Base-by-base conservation (phyloP, 2,888 invertebrate genomes). In the Drosophila cyrtoloma region DNA sequence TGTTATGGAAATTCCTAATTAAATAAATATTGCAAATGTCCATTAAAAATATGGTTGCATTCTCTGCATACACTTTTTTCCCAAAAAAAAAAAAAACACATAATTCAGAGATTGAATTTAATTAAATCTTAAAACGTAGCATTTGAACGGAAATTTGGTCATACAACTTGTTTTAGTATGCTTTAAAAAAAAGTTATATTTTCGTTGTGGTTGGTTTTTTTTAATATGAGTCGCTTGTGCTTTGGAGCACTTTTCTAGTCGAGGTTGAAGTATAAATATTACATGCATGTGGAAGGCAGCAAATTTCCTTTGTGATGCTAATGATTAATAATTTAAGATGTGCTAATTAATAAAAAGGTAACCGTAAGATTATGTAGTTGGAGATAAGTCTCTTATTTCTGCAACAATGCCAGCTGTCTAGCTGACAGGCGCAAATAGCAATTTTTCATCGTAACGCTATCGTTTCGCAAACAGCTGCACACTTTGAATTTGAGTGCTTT, bases 401-500 rank as follows among this genome's bases (percentile, higher is more conserved):
- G 35, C 56, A 19, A 39, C 26, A 19, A 19, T 19, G 26, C 22
- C 16, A 26, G 10, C 42, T 28, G 44, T 55, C 26, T 14, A 0
- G n/a, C 28, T n/a, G 58, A 32, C 42, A 44, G 22, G 28, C 71
- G 39, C 9, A 44, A n/a, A 52, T 39, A 22, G 42, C 22, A 47
- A 59, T 71, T 60, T 70, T 55, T 71, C 37, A 71, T 53, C 35
- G 52, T 14, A 71, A 39, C 47, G 44, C 51, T 60, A 72, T 60
- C 59, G 52, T 39, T 14, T 9, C 22, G 42, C 33, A 19, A 30
- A 28, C 60, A 44, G 52, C 52, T 22, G 26, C 39, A 39, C 39
- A 50, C 55, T 71, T 72, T 71, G 56, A 56, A 62, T 71, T 69
- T 69, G 16, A 62, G 51, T 30, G 56, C n/a, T 56, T 30, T 61